phyloP scores from a whole-genome alignment of 2,797 vertebrate genomes.

The Novumbra hubbsi region DNA sequence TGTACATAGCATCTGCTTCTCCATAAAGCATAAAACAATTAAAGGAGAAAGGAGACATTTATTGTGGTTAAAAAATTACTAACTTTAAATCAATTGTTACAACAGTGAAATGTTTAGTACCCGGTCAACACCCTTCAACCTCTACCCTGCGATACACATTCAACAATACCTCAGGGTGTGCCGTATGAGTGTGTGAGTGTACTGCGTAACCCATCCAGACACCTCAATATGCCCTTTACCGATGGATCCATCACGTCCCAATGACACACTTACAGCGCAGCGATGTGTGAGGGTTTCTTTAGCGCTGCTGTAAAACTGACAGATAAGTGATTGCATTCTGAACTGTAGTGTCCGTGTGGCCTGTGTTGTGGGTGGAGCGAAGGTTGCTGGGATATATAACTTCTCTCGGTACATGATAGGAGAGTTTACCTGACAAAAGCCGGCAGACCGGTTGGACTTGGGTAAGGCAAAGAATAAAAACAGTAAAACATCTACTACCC shows the following conservation, averaged over 20 bases:
- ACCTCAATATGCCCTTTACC: not conserved
- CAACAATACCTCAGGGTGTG: not conserved
- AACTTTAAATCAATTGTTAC: not conserved
- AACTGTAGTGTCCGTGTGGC: constrained; percentile 51
- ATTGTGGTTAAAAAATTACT: not conserved
- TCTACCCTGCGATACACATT: not conserved
- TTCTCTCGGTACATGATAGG: not conserved
- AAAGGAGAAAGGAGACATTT: not conserved
- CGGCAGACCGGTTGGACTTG: constrained; percentile 8
- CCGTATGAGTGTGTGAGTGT: not conserved
- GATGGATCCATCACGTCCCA: not conserved
- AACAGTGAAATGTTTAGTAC: not conserved
- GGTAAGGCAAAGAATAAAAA: not conserved
- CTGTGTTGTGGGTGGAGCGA: constrained; percentile 49
- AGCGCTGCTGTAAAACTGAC: constrained; percentile 32
- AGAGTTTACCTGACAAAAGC: constrained; percentile 23
- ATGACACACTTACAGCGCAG: not conserved
- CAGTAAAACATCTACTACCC: not conserved
- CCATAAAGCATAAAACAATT: not conserved
- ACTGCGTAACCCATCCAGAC: not conserved
- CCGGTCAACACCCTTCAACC: not conserved
- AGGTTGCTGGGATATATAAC: constrained; percentile 62
- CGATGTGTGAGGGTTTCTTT: not conserved
- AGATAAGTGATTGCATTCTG: constrained; percentile 47
- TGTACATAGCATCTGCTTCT: too few species aligned